Evolutionary conservation across 2,888 invertebrate species (phyloP).

Genomic region (Diarsia brunnea): DNA sequence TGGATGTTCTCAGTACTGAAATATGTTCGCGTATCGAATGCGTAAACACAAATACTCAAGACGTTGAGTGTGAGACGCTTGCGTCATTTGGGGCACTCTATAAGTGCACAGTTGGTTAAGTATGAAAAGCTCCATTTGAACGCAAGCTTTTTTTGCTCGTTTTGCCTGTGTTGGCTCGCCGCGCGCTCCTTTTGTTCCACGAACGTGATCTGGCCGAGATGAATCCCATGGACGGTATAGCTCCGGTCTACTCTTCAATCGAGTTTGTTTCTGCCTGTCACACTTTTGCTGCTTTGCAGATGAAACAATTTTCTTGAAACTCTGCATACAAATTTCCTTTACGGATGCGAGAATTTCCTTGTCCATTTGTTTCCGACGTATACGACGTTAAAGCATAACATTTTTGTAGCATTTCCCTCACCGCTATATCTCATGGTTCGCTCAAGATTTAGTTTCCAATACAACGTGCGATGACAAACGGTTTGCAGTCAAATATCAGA

Average conservation of each 20-base stretch:
- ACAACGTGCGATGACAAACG: constrained; percentile 81
- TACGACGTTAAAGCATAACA: constrained; percentile 82
- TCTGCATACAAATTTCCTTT: constrained; percentile 67
- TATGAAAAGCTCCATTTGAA: constrained; percentile 87
- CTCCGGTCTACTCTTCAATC: constrained; percentile 83
- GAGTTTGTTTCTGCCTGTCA: constrained; percentile 83
- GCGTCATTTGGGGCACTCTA: constrained; percentile 74
- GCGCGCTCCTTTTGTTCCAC: constrained; percentile 86
- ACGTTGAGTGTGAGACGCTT: constrained; percentile 66
- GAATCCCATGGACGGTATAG: constrained; percentile 86
- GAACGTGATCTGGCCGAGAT: constrained; percentile 89
- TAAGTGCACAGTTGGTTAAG: constrained; percentile 84
- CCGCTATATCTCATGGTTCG: constrained; percentile 79
- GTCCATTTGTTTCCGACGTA: constrained; percentile 81
- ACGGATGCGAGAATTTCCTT: constrained; percentile 73
- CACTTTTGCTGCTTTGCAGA: constrained; percentile 79
- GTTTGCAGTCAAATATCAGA: constrained; percentile 75
- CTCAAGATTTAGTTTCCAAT: constrained; percentile 82
- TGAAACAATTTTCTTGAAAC: constrained; percentile 77
- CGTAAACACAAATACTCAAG: constrained; percentile 18
- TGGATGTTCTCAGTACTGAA: constrained; percentile 48
- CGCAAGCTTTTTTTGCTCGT: constrained; percentile 83
- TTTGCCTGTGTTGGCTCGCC: constrained; percentile 81
- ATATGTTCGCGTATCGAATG: constrained; percentile 20
- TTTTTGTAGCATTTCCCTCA: constrained; percentile 80